phyloP scores from a whole-genome alignment of 2,888 invertebrate genomes.

The Lepidochrysops patricia region DNA sequence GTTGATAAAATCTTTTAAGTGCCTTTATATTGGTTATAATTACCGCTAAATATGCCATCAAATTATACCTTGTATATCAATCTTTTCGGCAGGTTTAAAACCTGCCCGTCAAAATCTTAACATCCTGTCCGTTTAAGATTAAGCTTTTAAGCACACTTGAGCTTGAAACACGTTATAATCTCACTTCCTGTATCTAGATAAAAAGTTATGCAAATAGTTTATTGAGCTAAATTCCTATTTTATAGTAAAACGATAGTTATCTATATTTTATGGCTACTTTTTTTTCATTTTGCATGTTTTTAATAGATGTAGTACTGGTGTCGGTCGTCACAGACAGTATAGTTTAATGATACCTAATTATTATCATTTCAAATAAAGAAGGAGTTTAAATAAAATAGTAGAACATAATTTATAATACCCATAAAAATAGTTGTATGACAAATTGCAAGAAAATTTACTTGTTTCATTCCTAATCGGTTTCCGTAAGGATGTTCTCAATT shows the following conservation, averaged over 20 bases:
- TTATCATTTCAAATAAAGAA: too few relatives aligned
- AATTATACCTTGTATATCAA: constrained; percentile 11
- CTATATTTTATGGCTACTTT: not conserved
- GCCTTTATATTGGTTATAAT: not conserved
- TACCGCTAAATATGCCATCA: not conserved
- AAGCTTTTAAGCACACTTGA: constrained; percentile 1
- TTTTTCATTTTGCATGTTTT: not conserved
- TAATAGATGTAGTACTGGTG: too few relatives aligned
- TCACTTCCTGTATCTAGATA: constrained; percentile 2
- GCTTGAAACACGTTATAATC: not conserved
- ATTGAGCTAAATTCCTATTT: not conserved
- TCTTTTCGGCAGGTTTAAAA: constrained; percentile 18
- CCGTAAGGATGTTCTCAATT: not conserved
- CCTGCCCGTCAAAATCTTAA: constrained; percentile 23
- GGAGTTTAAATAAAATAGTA: too few relatives aligned
- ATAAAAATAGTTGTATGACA: too few relatives aligned
- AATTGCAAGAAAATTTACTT: too few relatives aligned
- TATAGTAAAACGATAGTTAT: not conserved
- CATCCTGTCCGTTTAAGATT: constrained; percentile 23
- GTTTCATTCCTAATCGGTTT: not conserved
- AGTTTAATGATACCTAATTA: too few relatives aligned
- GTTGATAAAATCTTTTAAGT: constrained; percentile 17
- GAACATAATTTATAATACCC: too few relatives aligned
- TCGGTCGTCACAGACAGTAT: too few relatives aligned
- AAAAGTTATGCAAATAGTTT: not conserved